Conservation (phyloP, 2,888 invertebrate genomes). For the Limnephilus lunatus region DNA sequence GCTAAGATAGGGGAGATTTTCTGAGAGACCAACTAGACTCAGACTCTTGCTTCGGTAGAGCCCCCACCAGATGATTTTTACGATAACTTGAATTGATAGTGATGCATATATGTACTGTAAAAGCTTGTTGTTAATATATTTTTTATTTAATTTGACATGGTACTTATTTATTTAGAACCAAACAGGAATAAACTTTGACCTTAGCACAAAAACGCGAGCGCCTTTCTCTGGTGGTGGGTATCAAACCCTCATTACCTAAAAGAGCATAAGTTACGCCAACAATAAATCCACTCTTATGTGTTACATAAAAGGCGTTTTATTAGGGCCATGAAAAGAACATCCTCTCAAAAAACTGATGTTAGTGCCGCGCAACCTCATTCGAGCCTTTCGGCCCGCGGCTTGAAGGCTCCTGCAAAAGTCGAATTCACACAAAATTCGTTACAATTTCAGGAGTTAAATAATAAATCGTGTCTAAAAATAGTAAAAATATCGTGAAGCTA, state of each 20-base stretch:
- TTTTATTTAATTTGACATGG: too few species aligned
- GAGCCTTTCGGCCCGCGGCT: background rate
- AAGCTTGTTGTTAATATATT: too few species aligned
- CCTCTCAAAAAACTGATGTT: background rate
- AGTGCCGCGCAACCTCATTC: background rate
- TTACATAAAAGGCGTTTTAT: background rate
- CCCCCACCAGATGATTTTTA: too few species aligned
- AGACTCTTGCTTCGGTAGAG: too few species aligned
- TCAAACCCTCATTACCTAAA: background rate
- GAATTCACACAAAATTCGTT: background rate
- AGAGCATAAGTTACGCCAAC: background rate
- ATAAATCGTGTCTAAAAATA: background rate
- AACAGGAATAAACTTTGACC: background rate
- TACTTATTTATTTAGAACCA: background rate
- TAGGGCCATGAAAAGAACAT: conserved; percentile 2
- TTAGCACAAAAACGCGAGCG: background rate
- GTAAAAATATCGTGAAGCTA: background rate
- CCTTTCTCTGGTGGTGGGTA: background rate
- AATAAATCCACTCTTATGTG: background rate
- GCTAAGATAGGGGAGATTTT: too few species aligned
- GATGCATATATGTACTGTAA: too few species aligned
- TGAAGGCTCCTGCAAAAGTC: background rate
- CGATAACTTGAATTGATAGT: too few species aligned
- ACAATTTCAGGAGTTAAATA: background rate
- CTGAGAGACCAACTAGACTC: too few species aligned